phyloP scores from a whole-genome alignment of 2,797 vertebrate genomes.

The Apodemus agrarius region DNA sequence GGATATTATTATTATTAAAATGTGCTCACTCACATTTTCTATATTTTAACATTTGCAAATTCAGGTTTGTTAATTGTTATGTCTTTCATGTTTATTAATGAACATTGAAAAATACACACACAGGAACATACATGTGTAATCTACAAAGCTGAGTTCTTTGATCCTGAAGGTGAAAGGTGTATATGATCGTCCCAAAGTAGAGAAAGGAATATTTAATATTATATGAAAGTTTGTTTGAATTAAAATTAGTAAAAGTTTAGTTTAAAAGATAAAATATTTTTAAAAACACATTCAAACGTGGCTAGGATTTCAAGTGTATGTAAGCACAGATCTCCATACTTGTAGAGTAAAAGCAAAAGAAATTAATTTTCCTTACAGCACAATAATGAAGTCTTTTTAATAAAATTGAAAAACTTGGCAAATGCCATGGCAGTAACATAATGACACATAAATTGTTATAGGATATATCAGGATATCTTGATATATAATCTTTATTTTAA shows the following conservation, averaged over 20 bases:
- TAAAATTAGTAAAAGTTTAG: not conserved
- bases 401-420: not conserved
- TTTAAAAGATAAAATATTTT: not conserved
- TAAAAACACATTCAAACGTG: not conserved
- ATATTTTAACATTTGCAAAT: not conserved
- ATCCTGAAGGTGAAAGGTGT: not conserved
- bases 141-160: not conserved
- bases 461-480: not conserved
- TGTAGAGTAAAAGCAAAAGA: not conserved
- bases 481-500: not conserved
- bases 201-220: not conserved
- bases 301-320: not conserved
- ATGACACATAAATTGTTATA: not conserved
- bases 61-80: not conserved
- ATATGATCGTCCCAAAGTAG: not conserved
- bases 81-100: not conserved
- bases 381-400: not conserved
- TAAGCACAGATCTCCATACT: not conserved
- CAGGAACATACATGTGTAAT: not conserved
- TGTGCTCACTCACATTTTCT: not conserved
- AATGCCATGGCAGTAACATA: not conserved
- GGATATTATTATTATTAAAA: not conserved
- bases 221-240: not conserved
- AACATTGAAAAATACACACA: not conserved
- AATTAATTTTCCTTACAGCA: not conserved